A percentile compares a stretch with the other conserved stretches of the same genome.
These are phyloP conservation scores for Isichthys henryi DNA, from an alignment of 2,113 vertebrate genomes.

Conservation along the genomic window DNA sequence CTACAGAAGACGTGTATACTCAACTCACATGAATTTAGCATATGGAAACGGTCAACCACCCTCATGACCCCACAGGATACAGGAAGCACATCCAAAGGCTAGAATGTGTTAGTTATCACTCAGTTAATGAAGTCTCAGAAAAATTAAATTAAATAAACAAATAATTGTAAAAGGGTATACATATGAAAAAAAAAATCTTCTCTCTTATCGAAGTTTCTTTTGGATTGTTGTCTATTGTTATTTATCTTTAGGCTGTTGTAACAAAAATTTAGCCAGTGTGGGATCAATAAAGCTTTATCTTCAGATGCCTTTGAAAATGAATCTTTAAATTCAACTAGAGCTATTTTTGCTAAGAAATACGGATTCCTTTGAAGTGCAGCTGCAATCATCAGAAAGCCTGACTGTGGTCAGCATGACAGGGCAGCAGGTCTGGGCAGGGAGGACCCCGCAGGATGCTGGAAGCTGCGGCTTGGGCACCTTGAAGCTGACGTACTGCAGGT, in stretches of 20 bases:
- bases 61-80: neutral
- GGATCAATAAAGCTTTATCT: neutral
- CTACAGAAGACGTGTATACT: neutral
- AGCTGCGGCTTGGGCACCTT: conserved; percentile 64
- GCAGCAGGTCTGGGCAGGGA: neutral
- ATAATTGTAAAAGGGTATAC: neutral
- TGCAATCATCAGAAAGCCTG: neutral
- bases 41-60: neutral
- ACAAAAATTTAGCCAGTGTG: neutral
- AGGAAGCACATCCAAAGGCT: neutral
- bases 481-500: conserved; percentile 95
- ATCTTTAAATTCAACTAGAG: neutral
- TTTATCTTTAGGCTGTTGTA: neutral
- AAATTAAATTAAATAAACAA: neutral
- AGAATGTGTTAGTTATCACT: neutral
- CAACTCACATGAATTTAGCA: no score
- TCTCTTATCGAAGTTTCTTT: neutral
- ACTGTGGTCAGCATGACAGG: neutral
- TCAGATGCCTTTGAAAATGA: neutral
- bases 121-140: neutral
- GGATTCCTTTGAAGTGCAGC: neutral
- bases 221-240: neutral
- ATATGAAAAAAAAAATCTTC: neutral
- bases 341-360: neutral
- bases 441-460: neutral